Evolutionary conservation across 1,140 invertebrate genomes (phyloP), one percentile per base, ranked within the genome.

Genomic region (Radopholus similis): DNA sequence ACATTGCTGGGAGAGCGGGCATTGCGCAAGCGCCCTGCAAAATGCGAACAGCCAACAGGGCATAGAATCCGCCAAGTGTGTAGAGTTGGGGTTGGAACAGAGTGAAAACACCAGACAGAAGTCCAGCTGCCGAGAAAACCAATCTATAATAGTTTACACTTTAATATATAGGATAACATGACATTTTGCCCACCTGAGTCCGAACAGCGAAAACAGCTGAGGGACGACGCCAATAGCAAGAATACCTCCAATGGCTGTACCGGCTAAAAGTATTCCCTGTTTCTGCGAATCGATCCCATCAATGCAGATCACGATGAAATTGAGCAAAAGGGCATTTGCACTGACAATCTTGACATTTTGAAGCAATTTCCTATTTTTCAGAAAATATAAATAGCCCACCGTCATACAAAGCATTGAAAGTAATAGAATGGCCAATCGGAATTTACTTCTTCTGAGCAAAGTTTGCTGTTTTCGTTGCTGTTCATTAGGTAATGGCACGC

Each of bases 231-330:
- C 18, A 4, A 54, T 4, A 23, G 51, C 51, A n/a, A 18, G 4
- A 54, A 54, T 54, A 32, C 51, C 51, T n/a, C 51, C 51, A 28
- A 54, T 54, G 15, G 51, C 51, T 4, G 51, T 54, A 4, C 51
- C 51, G 4, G 51, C 18, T 13, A 54, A 32, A 32, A 54, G 35
- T 32, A 54, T 15, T 15, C 51, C 51, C 35, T 4, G 30, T 23
- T 54, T 2, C 1, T 3, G 15, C 5, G 51, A 54, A n/a, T 28
- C 35, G 34, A 53, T 30, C 13, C 34, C 34, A 3, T 9, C 49
- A 28, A 54, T 54, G n/a, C 51, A 54, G 18, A 54, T 54, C 18
- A 54, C 18, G 3, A 34, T 54, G n/a, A 54, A 54, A n/a, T 54
- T 54, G 30, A 54, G 5, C 35, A 54, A 54, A n/a, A 54, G 11